Percentiles rank a stretch among this genome's conserved stretches.
phyloP scores from a whole-genome alignment of 2,113 vertebrate genomes.

The Callaeas wilsoni region DNA sequence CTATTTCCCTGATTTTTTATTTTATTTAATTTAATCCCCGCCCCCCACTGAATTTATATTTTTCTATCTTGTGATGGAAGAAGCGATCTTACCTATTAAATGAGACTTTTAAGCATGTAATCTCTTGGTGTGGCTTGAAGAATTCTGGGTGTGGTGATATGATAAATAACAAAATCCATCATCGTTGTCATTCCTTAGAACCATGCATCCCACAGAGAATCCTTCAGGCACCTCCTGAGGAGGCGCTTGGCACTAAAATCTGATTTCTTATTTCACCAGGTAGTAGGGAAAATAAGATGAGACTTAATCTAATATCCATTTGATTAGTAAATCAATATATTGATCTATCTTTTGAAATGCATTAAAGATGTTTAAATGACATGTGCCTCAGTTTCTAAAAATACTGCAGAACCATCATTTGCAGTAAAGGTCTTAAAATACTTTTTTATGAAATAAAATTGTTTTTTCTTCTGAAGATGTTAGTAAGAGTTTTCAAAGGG shows the following conservation, averaged over 20 bases:
- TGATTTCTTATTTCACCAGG: not conserved
- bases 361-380: not conserved
- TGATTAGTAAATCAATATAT: not conserved
- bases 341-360: not conserved
- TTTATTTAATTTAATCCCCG: not conserved
- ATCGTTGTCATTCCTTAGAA: not conserved
- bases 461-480: not conserved
- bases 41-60: not conserved
- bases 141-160: not conserved
- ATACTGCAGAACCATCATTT: not conserved
- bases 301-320: not conserved
- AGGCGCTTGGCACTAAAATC: fast-evolving
- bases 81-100: fast-evolving
- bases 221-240: not conserved
- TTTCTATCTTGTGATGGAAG: not conserved
- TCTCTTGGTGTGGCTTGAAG: not conserved
- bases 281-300: not conserved
- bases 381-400: not conserved
- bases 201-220: not conserved
- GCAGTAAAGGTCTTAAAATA: not conserved
- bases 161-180: not conserved
- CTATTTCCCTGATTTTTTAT: not conserved
- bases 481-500: not conserved
- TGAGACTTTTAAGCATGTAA: not conserved
- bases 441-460: not conserved